Percentiles rank a stretch among this genome's conserved stretches.
These are phyloP conservation scores for Podabrus alpinus DNA, from an alignment of 2,888 invertebrate species.

Conservation along the genomic window DNA sequence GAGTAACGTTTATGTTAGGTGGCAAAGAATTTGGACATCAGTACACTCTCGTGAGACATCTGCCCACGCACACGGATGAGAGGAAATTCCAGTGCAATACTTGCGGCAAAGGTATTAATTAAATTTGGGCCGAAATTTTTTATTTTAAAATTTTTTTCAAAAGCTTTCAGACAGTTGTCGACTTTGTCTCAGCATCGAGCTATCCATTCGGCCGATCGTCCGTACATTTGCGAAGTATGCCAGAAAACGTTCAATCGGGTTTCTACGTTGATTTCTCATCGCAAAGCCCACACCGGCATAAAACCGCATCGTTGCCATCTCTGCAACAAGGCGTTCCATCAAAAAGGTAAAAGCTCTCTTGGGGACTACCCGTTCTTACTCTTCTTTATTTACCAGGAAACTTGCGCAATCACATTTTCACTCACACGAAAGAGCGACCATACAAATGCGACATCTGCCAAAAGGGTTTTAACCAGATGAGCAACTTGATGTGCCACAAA, in stretches of 20 bases:
- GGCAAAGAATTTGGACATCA: slow-evolving; percentile 76
- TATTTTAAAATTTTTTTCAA: slow-evolving; percentile 3
- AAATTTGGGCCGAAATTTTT: slow-evolving; percentile 28
- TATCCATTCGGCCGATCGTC: slow-evolving; percentile 77
- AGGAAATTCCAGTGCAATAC: slow-evolving; percentile 74
- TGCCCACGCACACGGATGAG: slow-evolving; percentile 78
- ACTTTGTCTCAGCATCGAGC: slow-evolving; percentile 77
- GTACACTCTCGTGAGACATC: slow-evolving; percentile 74
- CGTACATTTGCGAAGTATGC: slow-evolving; percentile 75
- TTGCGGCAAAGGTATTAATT: slow-evolving; percentile 65
- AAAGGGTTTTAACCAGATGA: slow-evolving; percentile 81
- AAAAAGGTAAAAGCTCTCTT: slow-evolving; percentile 65
- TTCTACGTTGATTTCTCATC: slow-evolving; percentile 79
- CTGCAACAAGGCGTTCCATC: slow-evolving; percentile 79
- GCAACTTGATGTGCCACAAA: slow-evolving; percentile 79
- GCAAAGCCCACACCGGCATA: slow-evolving; percentile 74
- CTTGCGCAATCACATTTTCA: slow-evolving; percentile 75
- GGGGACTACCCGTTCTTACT: background rate
- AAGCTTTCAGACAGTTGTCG: slow-evolving; percentile 72
- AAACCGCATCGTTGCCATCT: slow-evolving; percentile 76
- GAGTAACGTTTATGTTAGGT: slow-evolving; percentile 55
- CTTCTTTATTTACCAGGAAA: slow-evolving; percentile 60
- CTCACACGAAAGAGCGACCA: slow-evolving; percentile 77
- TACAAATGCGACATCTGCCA: slow-evolving; percentile 76
- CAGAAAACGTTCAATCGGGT: slow-evolving; percentile 78